phyloP scores from a whole-genome alignment of 1,140 invertebrate species.

The Venturia canescens region DNA sequence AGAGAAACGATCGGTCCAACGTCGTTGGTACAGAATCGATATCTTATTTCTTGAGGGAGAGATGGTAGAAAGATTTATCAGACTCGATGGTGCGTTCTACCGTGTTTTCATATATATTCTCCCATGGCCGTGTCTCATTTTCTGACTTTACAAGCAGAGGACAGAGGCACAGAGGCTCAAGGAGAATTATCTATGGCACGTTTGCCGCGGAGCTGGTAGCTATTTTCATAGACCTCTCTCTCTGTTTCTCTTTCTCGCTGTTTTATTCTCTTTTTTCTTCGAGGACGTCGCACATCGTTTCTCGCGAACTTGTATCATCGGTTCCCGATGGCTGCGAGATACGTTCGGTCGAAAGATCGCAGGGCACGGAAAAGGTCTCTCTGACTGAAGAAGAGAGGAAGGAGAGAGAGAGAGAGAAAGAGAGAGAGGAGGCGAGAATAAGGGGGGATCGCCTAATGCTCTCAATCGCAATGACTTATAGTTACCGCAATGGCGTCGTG shows the following conservation, averaged over 20 bases:
- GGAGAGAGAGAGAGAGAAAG: too few species aligned
- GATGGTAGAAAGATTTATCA: slow-evolving; percentile 21
- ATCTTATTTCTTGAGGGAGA: slow-evolving; percentile 29
- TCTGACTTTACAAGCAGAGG: not conserved
- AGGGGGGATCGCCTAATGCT: not conserved
- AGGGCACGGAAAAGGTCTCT: not conserved
- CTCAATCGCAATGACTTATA: slow-evolving; percentile 25
- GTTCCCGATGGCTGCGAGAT: slow-evolving; percentile 23
- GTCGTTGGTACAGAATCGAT: slow-evolving; percentile 34
- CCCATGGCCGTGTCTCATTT: slow-evolving; percentile 21
- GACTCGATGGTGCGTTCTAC: too few species aligned
- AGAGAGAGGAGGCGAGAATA: too few species aligned
- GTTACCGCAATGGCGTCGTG: not conserved
- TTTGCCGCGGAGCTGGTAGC: not conserved
- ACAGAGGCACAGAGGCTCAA: not conserved
- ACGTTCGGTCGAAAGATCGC: slow-evolving; percentile 6
- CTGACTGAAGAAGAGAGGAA: not conserved
- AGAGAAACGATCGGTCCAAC: slow-evolving; percentile 27
- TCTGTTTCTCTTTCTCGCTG: not conserved
- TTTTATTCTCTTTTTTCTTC: slow-evolving; percentile 9
- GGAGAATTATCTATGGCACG: not conserved
- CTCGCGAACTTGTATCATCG: slow-evolving; percentile 31
- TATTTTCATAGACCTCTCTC: not conserved
- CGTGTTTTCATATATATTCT: slow-evolving; percentile 12
- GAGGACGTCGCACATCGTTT: not conserved